Evolutionary conservation across 2,888 invertebrate genomes (phyloP), one percentile per base, ranked within the genome.

Genomic region (Phania funesta): DNA sequence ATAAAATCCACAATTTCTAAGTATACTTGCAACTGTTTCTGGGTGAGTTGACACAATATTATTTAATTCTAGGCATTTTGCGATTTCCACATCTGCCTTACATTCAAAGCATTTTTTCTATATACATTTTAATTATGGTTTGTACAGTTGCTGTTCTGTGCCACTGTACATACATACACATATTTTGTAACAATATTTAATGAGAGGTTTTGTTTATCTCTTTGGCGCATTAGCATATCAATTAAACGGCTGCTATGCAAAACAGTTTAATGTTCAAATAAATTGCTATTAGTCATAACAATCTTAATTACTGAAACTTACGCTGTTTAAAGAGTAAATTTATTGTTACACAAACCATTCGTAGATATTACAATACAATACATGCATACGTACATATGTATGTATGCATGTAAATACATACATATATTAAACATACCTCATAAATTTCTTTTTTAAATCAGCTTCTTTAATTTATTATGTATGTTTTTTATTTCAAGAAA

Each of bases 391-490:
- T 7, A 32, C 32, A 8, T 32, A 32, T 8, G 3, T 9, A 32
- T 32, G 5, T 11, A 32, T 32, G 11, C 32, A 32, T 11, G 11
- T 11, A 32, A 3, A 13, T 16, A 18, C 5, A 16, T 13, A 44
- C 16, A 32, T 3, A 9, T 11, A 32, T 1, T 32, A 2, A 9
- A 32, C 32, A 11, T 32, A 32, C n/a, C n/a, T n/a, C n/a, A n/a
- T n/a, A n/a, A n/a, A n/a, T n/a, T n/a, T 48, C 11, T 48, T 18
- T 13, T 22, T 48, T 22, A 48, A 22, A 48, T 5, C 8, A 5
- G 4, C 20, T 46, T 64, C 8, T 64, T 48, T 18, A 22, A 48
- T 64, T 64, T 64, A 64, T 64, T 64, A 22, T 29, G 2, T 54
- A 38, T 56, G 6, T 58, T 58, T n/a, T 46, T 8, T 24, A 20